Evolutionary conservation across 2,888 invertebrate genomes (phyloP), one percentile per base, ranked within the genome.

Genomic region (Crocallis elinguaria): DNA sequence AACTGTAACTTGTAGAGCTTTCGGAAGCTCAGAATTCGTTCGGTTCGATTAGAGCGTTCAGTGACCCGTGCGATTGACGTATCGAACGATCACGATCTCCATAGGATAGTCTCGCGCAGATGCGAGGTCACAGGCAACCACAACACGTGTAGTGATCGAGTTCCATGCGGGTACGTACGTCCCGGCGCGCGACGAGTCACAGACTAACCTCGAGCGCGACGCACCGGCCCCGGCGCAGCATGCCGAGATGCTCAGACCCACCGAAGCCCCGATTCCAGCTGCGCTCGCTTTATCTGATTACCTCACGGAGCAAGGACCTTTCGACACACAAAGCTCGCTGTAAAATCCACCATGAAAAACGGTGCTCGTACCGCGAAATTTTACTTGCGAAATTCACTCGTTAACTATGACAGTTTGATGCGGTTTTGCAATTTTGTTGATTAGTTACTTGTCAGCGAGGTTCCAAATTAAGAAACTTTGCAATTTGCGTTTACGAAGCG

Each of bases 291-390:
- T 84, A 86, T 86, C 84, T 81, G 86, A 87, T 88, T 88, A 88
- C 86, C 82, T 84, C 86, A 84, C 81, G 82, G 88, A 79, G 84
- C 87, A 90, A 89, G 88, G 89, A 90, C 89, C 89, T 87, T 88
- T 84, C 88, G 82, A 81, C 83, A 77, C 69, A 83, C 79, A 82
- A 83, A 86, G 82, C 83, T 82, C 81, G 69, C 84, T 84, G 85
- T 84, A 84, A 86, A 88, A 88, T 86, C 64, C 73, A 83, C 88
- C 87, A 84, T 88, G 87, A 84, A 84, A 86, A 86, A 85, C 74
- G 68, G 71, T 73, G 19, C 12, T 64, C 67, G 68, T 62, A 72
- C 74, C 80, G 79, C 76, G 76, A 84, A 84, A 78, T 81, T 73
- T 70, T 59, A 72, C 69, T 86, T 86, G 73, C 77, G 75, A 79